Conservation (phyloP, 1,140 invertebrate genomes). For the Bombus breviceps region DNA sequence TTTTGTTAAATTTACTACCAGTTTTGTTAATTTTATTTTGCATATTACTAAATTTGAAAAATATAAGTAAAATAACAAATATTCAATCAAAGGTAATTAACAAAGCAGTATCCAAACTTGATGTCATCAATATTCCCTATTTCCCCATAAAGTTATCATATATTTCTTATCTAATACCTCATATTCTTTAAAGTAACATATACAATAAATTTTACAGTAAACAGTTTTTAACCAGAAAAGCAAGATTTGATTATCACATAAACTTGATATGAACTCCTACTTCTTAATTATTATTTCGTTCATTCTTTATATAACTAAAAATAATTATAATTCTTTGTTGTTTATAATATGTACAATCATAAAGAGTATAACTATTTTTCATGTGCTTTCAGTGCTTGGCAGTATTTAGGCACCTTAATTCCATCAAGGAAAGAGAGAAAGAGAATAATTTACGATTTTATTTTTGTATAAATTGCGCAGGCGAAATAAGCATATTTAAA, state of each 20-base stretch:
- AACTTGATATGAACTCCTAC: slow-evolving; percentile 19
- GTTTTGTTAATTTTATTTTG: slow-evolving; percentile 19
- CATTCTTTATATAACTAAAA: slow-evolving; percentile 11
- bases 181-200: neutral
- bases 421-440: slow-evolving; percentile 29
- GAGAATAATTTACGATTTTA: slow-evolving; percentile 25
- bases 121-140: neutral
- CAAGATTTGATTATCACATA: slow-evolving; percentile 37
- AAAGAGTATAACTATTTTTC: slow-evolving; percentile 26
- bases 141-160: slow-evolving; percentile 22
- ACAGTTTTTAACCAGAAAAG: slow-evolving; percentile 10
- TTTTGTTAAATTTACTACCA: neutral
- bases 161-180: slow-evolving; percentile 4
- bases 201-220: slow-evolving; percentile 17
- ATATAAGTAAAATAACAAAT: slow-evolving; percentile 10
- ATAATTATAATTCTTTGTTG: slow-evolving; percentile 9
- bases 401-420: slow-evolving; percentile 55
- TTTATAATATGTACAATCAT: slow-evolving; percentile 50
- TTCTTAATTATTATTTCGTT: neutral
- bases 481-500: slow-evolving; percentile 25
- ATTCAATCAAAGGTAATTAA: slow-evolving; percentile 15
- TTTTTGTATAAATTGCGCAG: slow-evolving; percentile 12
- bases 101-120: slow-evolving; percentile 23
- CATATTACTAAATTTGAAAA: neutral
- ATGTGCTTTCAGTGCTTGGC: slow-evolving; percentile 49